Percentiles rank a stretch among this genome's conserved stretches.
These are phyloP conservation scores for Procambarus clarkii DNA, from an alignment of 1,140 invertebrate species.

Conservation along the genomic window DNA sequence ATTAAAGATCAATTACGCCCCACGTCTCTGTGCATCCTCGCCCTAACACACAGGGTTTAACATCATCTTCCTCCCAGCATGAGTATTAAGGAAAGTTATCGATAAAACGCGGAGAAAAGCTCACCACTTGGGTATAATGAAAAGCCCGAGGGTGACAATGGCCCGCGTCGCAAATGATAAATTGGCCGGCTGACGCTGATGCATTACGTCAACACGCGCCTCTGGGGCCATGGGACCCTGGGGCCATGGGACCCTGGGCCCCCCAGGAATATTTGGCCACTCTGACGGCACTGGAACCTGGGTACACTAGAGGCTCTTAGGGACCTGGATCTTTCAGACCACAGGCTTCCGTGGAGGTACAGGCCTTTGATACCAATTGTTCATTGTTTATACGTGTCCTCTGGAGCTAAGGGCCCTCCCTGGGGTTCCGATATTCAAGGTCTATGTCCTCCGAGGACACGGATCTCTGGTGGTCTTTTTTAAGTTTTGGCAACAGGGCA, in stretches of 20 bases:
- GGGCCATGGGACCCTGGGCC: background rate
- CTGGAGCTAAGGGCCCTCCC: no score
- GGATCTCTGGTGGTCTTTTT: no score
- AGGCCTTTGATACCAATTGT: no score
- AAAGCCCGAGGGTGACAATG: constrained; percentile 52
- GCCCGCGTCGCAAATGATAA: constrained; percentile 51
- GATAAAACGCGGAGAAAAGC: constrained; percentile 58
- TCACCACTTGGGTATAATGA: constrained; percentile 60
- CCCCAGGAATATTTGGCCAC: no score
- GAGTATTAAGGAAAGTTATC: constrained; percentile 45
- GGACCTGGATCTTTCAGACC: no score
- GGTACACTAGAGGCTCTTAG: background rate
- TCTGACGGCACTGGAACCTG: background rate
- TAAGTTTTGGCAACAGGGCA: no score
- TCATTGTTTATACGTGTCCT: no score
- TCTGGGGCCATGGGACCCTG: background rate
- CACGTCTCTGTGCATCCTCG: background rate
- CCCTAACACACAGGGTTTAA: background rate
- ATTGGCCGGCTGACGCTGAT: constrained; percentile 51
- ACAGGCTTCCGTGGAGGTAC: no score
- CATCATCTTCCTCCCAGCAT: constrained; percentile 37
- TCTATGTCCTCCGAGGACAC: no score
- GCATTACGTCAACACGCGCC: constrained; percentile 36
- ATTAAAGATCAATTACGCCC: constrained; percentile 30
- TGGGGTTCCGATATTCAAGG: no score